Conservation (phyloP, 2,888 invertebrate species). For the Lycophotia porphyrea region DNA sequence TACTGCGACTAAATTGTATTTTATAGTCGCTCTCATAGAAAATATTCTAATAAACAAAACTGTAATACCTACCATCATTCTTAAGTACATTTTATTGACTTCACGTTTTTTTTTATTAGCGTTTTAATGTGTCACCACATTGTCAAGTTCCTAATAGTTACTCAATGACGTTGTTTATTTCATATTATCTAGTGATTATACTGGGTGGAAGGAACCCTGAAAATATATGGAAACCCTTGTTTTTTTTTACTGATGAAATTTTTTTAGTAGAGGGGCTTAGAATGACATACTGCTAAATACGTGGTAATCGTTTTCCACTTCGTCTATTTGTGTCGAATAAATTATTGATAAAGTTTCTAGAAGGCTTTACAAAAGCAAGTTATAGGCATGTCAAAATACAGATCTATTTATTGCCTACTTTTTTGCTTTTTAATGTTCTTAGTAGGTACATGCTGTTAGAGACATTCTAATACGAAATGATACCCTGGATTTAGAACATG, state of each 20-base stretch:
- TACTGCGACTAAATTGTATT: background rate
- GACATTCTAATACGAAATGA: too few species aligned
- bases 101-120: conserved; percentile 7
- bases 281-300: too few species aligned
- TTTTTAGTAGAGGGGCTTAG: too few species aligned
- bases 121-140: background rate
- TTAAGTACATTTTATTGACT: background rate
- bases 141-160: background rate
- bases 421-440: background rate
- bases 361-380: background rate
- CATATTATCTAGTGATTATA: background rate
- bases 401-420: background rate
- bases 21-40: background rate
- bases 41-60: background rate
- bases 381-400: background rate
- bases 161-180: background rate
- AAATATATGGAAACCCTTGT: too few species aligned
- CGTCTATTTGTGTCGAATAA: background rate
- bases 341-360: too few species aligned
- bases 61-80: background rate
- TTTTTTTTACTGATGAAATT: too few species aligned
- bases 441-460: too few species aligned
- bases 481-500: too few species aligned
- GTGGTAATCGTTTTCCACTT: too few species aligned
- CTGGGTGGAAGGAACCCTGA: too few species aligned